Base-by-base conservation (phyloP, 2,888 invertebrate genomes). In the Arge pagana region DNA sequence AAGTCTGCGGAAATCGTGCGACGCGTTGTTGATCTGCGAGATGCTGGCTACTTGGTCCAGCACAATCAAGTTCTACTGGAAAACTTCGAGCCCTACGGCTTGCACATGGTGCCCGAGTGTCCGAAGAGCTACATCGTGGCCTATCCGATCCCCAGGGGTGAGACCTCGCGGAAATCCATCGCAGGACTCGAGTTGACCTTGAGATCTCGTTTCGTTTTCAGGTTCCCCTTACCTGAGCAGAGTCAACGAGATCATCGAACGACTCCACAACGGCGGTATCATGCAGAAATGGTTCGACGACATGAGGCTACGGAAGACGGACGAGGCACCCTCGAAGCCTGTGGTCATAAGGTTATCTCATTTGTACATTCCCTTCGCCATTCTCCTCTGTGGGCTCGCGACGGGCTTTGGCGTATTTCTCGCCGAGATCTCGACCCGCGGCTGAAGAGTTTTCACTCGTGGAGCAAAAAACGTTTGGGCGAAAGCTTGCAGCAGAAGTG, bases 71-170 rank as follows among this genome's bases (percentile, higher is more conserved):
- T 24, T 1, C 3, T 36, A 1, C 43, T 33, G 4, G 28, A n/a
- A 7, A n/a, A 15, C 21, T 4, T 23, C 18, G 11, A 8, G 8
- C 19, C 8, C 19, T 21, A 28, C 5, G 26, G 23, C n/a, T 55
- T 80, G 11, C 78, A 80, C 58, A 63, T 81, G 3, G 71, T 78
- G 2, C 52, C 68, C n/a, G 76, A 80, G 54, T 79, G 79, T 59
- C 77, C 78, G 0, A 61, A 68, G 40, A 64, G 68, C 1, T 76
- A 71, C 57, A 71, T 70, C 52, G 57, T 81, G 18, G 64, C 76
- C 0, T 80, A 77, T 58, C 71, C 79, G 35, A 68, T 79, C 3
- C 72, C 72, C 1, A 68, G 67, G 53, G 50, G 50, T 43, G 26
- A 13, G 7, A n/a, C 26, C 15, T 24, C 13, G 2, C 6, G 7